Base-by-base conservation (phyloP, 2,113 vertebrate genomes). In the Apaloderma vittatum region DNA sequence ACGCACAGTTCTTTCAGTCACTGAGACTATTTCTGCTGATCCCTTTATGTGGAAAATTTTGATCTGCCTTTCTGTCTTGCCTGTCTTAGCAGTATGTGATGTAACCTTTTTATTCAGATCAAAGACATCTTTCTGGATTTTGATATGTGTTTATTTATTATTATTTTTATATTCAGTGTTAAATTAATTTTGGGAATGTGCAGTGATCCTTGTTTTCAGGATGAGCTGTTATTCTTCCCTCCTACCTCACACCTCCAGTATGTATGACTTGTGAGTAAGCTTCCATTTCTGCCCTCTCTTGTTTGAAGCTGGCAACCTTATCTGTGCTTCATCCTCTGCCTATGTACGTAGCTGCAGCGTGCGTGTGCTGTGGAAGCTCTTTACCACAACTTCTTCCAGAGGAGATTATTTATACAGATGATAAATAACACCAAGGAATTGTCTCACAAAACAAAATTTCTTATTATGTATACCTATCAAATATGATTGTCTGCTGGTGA, bases 191-290 rank as follows among this genome's bases (percentile, higher is more conserved):
- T 34, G 52, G 86, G 63, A 80, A 66, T 88, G 32, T 90, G 59
- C 5, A 5, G 79, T 67, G 48, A 82, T 95, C 90, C 62, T 94
- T 92, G 29, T 90, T 94, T 96, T 95, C 34, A 63, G 86, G 79
- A 94, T 96, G 96, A 97, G 90, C 90, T 95, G 88, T 93, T 88
- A 75, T 95, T 95, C 65, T 92, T 86, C 30, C 92, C 92, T 97
- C 95, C 95, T 94, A 97, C 96, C 82, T 95, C 37, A 95, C 96
- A 88, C 96, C 96, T 92, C 85, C 95, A 88, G 82, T 90, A 59
- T 74, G 94, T 93, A 77, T 96, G 96, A 97, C 92, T 97, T 93
- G 63, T 96, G 92, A 96, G 75, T 96, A 97, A 97, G 90, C 59
- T 97, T 96, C 92, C 93, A 90, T 96, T 97, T 96, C 94, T 96